phyloP scores from a whole-genome alignment of 2,113 vertebrate species.

The Microcebus jonahi region DNA sequence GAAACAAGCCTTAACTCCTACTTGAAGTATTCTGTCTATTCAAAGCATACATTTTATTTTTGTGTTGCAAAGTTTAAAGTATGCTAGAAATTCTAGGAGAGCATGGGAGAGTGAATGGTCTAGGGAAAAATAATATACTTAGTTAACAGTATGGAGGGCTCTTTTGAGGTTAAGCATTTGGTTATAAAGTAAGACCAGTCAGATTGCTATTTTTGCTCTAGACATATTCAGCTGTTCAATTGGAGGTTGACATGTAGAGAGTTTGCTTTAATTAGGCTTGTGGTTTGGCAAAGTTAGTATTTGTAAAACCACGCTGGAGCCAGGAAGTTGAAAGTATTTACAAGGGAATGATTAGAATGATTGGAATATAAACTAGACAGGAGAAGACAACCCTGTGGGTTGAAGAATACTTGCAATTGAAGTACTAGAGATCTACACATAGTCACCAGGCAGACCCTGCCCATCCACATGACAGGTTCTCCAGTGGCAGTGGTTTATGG shows the following conservation, averaged over 20 bases:
- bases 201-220: not conserved
- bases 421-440: not conserved
- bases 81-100: not conserved
- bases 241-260: not conserved
- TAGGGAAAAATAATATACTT: not conserved
- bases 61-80: not conserved
- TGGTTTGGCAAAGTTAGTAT: not conserved
- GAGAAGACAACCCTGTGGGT: not conserved
- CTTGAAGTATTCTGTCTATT: not conserved
- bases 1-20: not conserved
- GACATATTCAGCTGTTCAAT: not conserved
- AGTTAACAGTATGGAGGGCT: not conserved
- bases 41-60: not conserved
- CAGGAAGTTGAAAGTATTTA: not conserved
- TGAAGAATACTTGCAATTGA: not conserved
- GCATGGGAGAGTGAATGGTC: not conserved
- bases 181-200: not conserved
- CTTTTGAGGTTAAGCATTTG: not conserved
- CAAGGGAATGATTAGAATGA: not conserved
- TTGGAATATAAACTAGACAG: not conserved
- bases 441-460: not conserved
- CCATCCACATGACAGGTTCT: not conserved
- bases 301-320: not conserved
- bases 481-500: not conserved
- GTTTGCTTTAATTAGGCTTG: not conserved